Evolutionary conservation across 2,113 vertebrate species (phyloP), one percentile per base, ranked within the genome.

Genomic region (Eurystomus gularis): DNA sequence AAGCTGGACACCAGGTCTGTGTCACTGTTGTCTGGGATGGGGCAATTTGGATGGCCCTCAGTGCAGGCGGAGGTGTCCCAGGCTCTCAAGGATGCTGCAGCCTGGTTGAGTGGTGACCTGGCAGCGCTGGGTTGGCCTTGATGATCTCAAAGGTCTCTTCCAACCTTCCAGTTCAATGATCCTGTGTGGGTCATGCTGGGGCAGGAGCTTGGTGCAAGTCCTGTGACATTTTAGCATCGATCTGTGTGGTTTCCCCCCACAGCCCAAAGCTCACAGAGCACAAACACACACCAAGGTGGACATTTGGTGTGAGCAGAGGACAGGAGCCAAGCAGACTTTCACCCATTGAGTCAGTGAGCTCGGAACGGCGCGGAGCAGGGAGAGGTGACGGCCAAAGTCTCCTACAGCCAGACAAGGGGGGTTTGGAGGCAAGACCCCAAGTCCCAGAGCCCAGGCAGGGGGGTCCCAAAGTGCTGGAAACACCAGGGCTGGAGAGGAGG

Each of bases 271-370:
- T 21, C 3, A 12, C 19, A 6, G 55, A 11, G 52, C 2, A 2
- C n/a, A 25, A 40, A 4, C n/a, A 3, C 28, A 1, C 13, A 5
- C 13, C 42, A 42, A 5, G 25, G 3, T 5, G 42, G 61, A 11
- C 44, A 6, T 9, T 4, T 16, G 31, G 39, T 26, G 52, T 3
- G 40, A 75, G 70, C n/a, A 1, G 8, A 46, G 81, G 69, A 12
- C 26, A 7, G 71, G 25, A 68, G 52, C 83, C 52, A 15, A 35
- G 51, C 28, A 1, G 29, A 29, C 35, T 4, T 24, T 10, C 4
- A 40, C 42, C 35, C 19, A 11, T 42, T 3, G 33, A 2, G 12
- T 42, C 15, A 42, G 23, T 1, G 28, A n/a, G 44, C 55, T 4
- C 18, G 55, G 55, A n/a, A 40, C 29, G 2, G 55, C 18, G 4